phyloP scores from a whole-genome alignment of 92 coral and sea anemone genomes.

The Ricordea florida region DNA sequence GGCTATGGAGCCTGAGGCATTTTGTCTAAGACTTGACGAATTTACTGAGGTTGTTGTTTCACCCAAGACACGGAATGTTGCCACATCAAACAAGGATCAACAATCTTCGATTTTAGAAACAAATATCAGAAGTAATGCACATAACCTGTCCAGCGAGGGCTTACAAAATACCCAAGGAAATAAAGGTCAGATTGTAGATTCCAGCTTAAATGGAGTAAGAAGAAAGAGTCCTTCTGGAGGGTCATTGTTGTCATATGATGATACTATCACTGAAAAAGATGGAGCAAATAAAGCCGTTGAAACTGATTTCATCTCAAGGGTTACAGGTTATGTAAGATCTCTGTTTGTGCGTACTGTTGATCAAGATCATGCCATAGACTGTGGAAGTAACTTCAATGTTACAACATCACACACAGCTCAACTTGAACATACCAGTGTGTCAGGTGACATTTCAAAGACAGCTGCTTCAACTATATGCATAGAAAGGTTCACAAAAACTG shows the following conservation, averaged over 20 bases:
- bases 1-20: constrained; percentile 58
- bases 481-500: constrained; percentile 4
- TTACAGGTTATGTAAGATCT: constrained; percentile 7
- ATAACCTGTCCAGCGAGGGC: too few relatives aligned
- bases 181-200: too few relatives aligned
- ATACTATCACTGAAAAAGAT: background rate
- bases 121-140: background rate
- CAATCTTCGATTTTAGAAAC: background rate
- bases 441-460: too few relatives aligned
- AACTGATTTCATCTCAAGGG: constrained; percentile 4
- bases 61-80: constrained; percentile 53
- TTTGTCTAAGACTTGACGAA: constrained; percentile 78
- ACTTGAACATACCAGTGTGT: too few relatives aligned
- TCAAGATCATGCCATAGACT: background rate
- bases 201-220: too few relatives aligned
- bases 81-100: background rate
- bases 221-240: too few relatives aligned
- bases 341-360: background rate
- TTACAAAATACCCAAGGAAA: too few relatives aligned
- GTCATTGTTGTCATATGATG: too few relatives aligned
- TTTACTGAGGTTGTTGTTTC: constrained; percentile 85
- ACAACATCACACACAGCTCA: too few relatives aligned
- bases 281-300: background rate
- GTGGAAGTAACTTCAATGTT: too few relatives aligned
- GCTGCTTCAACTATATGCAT: too few relatives aligned